These are phyloP conservation scores for Phymanthus crucifer DNA, from an alignment of 92 coral and sea anemone genomes.

Conservation along the genomic window DNA sequence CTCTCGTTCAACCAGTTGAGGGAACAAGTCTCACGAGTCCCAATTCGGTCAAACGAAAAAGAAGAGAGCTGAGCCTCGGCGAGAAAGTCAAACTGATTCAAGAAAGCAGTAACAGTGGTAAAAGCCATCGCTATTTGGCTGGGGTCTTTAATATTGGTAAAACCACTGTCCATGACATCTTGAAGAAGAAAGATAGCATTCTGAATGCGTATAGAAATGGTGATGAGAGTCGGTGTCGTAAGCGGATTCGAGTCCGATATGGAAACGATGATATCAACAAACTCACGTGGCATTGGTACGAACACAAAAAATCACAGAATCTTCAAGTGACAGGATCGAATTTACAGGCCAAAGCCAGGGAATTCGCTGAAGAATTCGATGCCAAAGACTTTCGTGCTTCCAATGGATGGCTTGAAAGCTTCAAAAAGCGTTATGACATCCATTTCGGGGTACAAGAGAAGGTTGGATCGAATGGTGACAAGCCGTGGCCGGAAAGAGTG, in stretches of 20 bases:
- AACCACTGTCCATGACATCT: constrained; percentile 44
- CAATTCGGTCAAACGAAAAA: constrained; percentile 12
- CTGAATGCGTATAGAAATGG: constrained; percentile 29
- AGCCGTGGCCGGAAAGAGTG: constrained; percentile 31
- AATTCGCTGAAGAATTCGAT: constrained; percentile 42
- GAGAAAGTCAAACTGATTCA: constrained; percentile 42
- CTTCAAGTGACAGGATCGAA: constrained; percentile 31
- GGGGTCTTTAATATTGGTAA: constrained; percentile 30
- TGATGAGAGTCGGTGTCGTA: constrained; percentile 21
- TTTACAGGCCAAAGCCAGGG: constrained; percentile 39
- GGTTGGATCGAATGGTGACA: constrained; percentile 18
- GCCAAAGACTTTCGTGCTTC: constrained; percentile 40
- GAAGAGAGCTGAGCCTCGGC: constrained; percentile 36
- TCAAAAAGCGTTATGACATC: constrained; percentile 25
- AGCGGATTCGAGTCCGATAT: constrained; percentile 35
- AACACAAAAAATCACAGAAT: constrained; percentile 21
- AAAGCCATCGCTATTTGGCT: constrained; percentile 37
- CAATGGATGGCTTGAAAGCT: constrained; percentile 46
- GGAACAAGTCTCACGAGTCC: constrained; percentile 21
- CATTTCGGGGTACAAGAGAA: constrained; percentile 18
- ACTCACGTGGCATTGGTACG: constrained; percentile 54
- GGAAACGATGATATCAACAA: constrained; percentile 39
- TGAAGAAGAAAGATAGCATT: constrained; percentile 39
- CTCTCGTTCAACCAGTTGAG: constrained; percentile 19
- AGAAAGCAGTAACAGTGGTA: constrained; percentile 26